Percentiles rank a stretch among this genome's conserved stretches.
Conservation (phyloP, 2,797 vertebrate genomes). For the Alauda arvensis region DNA sequence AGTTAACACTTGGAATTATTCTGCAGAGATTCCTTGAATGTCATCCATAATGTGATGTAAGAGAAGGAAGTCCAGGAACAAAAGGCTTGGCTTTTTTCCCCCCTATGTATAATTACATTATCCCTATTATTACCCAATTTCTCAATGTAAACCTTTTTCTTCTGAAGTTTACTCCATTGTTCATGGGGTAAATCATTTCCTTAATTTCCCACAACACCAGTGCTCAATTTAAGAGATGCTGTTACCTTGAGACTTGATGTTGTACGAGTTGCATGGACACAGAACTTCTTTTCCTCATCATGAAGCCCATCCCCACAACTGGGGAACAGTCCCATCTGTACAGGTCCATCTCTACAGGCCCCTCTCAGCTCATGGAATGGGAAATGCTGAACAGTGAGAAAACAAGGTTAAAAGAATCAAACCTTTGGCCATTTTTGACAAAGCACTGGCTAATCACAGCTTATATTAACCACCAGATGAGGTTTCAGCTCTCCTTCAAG, state of each 20-base stretch:
- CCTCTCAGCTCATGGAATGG: neutral
- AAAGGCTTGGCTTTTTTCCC: neutral
- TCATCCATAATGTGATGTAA: neutral
- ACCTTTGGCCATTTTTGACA: neutral
- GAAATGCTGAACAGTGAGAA: neutral
- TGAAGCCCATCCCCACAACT: neutral
- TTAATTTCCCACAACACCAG: neutral
- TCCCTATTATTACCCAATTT: neutral
- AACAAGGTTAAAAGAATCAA: neutral
- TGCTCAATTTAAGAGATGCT: neutral
- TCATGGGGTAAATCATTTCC: neutral
- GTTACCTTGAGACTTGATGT: neutral
- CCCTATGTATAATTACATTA: neutral
- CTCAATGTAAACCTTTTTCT: neutral
- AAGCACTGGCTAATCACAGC: neutral
- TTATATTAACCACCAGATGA: neutral
- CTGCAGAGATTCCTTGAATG: neutral
- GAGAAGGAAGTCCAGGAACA: neutral
- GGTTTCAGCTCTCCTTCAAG: neutral
- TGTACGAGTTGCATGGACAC: fast-evolving
- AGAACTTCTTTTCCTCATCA: neutral
- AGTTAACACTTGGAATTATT: constrained; percentile 7
- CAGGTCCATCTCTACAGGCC: neutral
- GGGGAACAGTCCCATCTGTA: neutral
- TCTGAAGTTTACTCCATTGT: neutral